Base-by-base conservation (phyloP, 64 coral and sea anemone species). In the Pocillopora verrucosa region DNA sequence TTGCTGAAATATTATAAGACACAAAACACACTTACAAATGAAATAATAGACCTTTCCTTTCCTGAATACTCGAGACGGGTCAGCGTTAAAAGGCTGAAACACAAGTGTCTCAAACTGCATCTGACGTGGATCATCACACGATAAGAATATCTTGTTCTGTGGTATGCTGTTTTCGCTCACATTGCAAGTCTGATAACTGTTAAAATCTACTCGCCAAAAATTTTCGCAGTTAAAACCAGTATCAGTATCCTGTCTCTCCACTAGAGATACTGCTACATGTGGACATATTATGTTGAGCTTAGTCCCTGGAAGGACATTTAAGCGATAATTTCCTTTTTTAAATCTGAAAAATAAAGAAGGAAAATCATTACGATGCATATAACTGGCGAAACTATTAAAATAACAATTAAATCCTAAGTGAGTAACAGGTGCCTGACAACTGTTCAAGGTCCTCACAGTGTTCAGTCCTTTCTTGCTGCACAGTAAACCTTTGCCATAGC, bases 231-330 rank as follows among this genome's bases (percentile, higher is more conserved):
- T 22, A 4, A 3, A 3, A 85, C 56, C 20, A 14, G 1, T 60
- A n/a, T 24, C 5, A 13, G 63, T 25, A 12, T 11, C 63, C 13
- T 85, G 4, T 57, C 36, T 85, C 38, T 2, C 34, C 19, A 13
- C 12, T 38, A 72, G 37, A 13, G 82, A 69, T 12, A 36, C 57
- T 51, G 63, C 63, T 9, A 57, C 16, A 12, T 69, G 36, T 16
- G 82, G 82, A n/a, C 82, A 85, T 19, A 85, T 70, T 11, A 85
- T 22, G 35, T 15, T 25, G 1, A 85, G 10, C 56, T 85, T 85
- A 56, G 82, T 56, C 4, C 56, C 2, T 57, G 64, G 65, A 9
- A 72, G 16, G 56, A 85, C 82, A 85, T 85, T 85, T 85, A 85
- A 65, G 11, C 41, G 82, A 13, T 45, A 72, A 17, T 19, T 58